Conservation (phyloP, 2,888 invertebrate genomes). For the Drosophila mulleri region DNA sequence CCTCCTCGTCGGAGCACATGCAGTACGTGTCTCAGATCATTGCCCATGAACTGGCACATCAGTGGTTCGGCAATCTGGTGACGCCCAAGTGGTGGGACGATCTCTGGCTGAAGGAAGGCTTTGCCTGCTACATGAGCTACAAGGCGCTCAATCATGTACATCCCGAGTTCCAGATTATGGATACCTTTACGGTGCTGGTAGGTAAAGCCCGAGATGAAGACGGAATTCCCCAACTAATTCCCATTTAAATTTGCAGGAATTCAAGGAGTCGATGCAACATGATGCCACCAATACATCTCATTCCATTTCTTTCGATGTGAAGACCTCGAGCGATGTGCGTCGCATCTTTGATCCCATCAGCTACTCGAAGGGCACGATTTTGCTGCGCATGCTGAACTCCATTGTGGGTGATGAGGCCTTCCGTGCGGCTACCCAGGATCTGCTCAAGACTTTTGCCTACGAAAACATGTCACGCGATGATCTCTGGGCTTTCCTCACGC, state of each 20-base stretch:
- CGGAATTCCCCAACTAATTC: neutral
- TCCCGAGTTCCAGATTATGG: slow-evolving; percentile 87
- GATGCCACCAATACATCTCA: slow-evolving; percentile 88
- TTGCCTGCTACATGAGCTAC: slow-evolving; percentile 86
- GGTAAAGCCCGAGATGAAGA: too few species aligned
- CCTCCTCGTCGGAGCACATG: slow-evolving; percentile 86
- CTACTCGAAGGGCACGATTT: slow-evolving; percentile 90
- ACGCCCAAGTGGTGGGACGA: slow-evolving; percentile 92
- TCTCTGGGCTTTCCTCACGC: slow-evolving; percentile 89
- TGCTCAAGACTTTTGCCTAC: slow-evolving; percentile 86
- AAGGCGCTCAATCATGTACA: slow-evolving; percentile 85
- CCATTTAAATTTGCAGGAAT: slow-evolving; percentile 82
- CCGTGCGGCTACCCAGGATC: slow-evolving; percentile 86
- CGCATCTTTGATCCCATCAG: slow-evolving; percentile 90
- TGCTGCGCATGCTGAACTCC: slow-evolving; percentile 90
- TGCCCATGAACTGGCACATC: slow-evolving; percentile 92
- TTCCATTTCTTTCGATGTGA: slow-evolving; percentile 88
- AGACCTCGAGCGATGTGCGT: slow-evolving; percentile 87
- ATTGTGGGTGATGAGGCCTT: slow-evolving; percentile 88
- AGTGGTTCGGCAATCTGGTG: slow-evolving; percentile 93
- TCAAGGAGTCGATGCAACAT: slow-evolving; percentile 86
- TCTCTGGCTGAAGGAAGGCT: slow-evolving; percentile 89
- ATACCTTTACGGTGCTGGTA: slow-evolving; percentile 86
- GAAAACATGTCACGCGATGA: slow-evolving; percentile 88
- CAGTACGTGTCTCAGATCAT: slow-evolving; percentile 89